Percentiles rank a stretch among this genome's conserved stretches.
These are phyloP conservation scores for Leistus spinibarbis DNA, from an alignment of 2,888 invertebrate genomes.

Conservation along the genomic window DNA sequence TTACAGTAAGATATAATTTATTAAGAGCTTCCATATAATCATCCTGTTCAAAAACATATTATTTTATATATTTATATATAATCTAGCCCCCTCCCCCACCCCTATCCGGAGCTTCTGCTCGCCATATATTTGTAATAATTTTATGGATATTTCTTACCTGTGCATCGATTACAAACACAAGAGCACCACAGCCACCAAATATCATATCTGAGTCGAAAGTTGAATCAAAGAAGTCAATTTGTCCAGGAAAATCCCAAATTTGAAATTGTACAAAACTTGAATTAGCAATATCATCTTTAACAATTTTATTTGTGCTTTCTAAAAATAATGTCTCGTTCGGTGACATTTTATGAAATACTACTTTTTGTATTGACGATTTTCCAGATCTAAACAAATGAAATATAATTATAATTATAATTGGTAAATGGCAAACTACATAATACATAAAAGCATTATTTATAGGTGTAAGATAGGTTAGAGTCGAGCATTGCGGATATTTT, in stretches of 20 bases:
- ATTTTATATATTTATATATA: constrained; percentile 26
- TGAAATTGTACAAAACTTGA: constrained; percentile 98
- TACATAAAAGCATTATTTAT: no score
- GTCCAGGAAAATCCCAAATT: constrained; percentile 99
- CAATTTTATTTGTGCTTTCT: constrained; percentile 98
- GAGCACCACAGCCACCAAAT: constrained; percentile 95
- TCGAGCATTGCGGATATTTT: no score
- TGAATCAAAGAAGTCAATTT: constrained; percentile 97
- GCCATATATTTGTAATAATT: no score
- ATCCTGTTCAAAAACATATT: constrained; percentile 66
- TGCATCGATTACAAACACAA: constrained; percentile 99
- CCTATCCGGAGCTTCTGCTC: background rate
- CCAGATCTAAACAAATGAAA: constrained; percentile 75
- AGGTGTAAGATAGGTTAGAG: no score
- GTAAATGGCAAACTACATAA: no score
- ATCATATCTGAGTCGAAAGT: constrained; percentile 95
- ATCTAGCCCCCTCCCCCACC: no score
- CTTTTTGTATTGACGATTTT: constrained; percentile 99
- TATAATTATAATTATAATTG: no score
- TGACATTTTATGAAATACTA: constrained; percentile 99
- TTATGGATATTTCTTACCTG: constrained; percentile 69
- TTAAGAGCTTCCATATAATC: constrained; percentile 96
- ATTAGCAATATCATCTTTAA: constrained; percentile 97
- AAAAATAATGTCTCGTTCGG: constrained; percentile 98
- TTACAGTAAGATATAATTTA: constrained; percentile 90